Base-by-base conservation (phyloP, 2,797 vertebrate species). In the Echeneis naucrates region DNA sequence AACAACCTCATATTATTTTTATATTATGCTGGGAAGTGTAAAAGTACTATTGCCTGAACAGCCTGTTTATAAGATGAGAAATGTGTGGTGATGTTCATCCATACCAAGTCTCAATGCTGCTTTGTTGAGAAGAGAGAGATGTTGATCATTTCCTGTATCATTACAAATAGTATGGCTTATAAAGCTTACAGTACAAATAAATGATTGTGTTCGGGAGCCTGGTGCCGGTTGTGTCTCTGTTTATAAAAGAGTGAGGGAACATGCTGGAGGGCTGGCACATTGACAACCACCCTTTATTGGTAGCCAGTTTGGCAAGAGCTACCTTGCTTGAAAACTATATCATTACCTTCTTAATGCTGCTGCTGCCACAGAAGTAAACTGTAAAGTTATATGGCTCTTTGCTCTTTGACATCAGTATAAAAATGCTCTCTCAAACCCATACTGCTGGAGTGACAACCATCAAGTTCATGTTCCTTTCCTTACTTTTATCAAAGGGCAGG, bases 351-450 rank as follows among this genome's bases (percentile, higher is more conserved):
- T 58, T 35, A 47, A 51, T 72, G 57, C 45, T 53, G 51, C 71
- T 71, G 68, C 78, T 79, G 78, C 74, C 58, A 26, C 71, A 62
- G 62, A 92, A 91, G 79, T 79, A 74, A 44, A 73, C 60, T 75
- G 62, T 78, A 70, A 89, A 47, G 59, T 44, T 81, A 65, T 80
- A 87, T 87, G 85, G 88, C 86, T 88, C 57, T 68, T 83, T 73
- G 56, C 75, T 78, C 54, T 73, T 84, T 57, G 59, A 81, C 78
- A 71, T 83, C 75, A 53, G 42, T 81, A 77, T 60, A 78, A 75
- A 82, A 77, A 73, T 73, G 35, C 50, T 52, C 16, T 56, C 66
- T 82, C 56, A 80, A 73, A 80, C 61, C 6, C 30, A 54, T 55
- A 60, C 68, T 75, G 77, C 77, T 87, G 81, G 82, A 91, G 82